phyloP scores from a whole-genome alignment of 2,113 vertebrate genomes.

The Aepyceros melampus region DNA sequence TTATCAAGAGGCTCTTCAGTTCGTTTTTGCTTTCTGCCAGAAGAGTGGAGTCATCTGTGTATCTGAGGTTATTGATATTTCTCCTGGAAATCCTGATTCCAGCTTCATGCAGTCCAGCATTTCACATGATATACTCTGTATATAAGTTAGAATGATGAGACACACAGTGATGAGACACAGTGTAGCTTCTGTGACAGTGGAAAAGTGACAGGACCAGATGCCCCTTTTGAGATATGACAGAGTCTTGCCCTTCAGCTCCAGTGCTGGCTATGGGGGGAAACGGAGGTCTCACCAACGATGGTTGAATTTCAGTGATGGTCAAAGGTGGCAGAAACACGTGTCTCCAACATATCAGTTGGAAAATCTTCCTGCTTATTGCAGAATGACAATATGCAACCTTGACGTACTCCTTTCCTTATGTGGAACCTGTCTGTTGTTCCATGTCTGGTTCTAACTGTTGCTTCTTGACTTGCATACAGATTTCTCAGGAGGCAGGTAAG shows the following conservation, averaged over 20 bases:
- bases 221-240: not conserved
- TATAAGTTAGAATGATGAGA: no score
- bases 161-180: not conserved
- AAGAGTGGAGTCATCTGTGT: not conserved
- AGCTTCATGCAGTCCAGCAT: not conserved
- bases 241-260: not conserved
- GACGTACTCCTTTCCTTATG: not conserved
- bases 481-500: not conserved
- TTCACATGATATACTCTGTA: not conserved
- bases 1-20: not conserved
- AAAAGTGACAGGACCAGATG: not conserved
- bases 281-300: not conserved
- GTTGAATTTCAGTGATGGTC: not conserved
- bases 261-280: not conserved
- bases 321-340: not conserved
- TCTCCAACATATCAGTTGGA: not conserved
- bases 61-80: not conserved
- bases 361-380: not conserved
- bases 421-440: not conserved
- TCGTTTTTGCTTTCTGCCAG: not conserved
- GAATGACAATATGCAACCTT: not conserved
- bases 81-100: not conserved
- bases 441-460: not conserved
- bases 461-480: not conserved
- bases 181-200: not conserved